A percentile compares a stretch with the other conserved stretches of the same genome.
Conservation (phyloP, 2,797 vertebrate genomes). For the Enteromius radiatus region DNA sequence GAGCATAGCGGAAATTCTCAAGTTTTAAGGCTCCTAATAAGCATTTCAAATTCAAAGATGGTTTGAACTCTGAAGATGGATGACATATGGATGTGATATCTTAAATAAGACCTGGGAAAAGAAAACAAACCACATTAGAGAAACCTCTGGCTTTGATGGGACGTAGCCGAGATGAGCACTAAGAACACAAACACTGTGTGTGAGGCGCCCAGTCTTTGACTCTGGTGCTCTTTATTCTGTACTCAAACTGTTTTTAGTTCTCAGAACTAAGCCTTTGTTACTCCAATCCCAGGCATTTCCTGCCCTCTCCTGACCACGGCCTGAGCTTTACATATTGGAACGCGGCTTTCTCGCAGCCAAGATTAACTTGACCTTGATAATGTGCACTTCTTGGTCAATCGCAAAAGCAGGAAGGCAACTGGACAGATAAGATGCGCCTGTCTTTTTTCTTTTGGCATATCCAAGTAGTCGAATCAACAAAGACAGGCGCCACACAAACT, state of each 20-base stretch:
- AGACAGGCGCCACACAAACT: neutral
- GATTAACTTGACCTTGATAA: constrained; percentile 51
- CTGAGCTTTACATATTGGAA: constrained; percentile 50
- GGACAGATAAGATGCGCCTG: constrained; percentile 28
- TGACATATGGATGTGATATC: constrained; percentile 14
- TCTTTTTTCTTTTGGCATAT: constrained; percentile 12
- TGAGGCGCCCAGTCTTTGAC: constrained; percentile 67
- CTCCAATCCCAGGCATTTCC: constrained; percentile 75
- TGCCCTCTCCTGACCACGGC: constrained; percentile 54
- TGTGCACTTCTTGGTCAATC: neutral
- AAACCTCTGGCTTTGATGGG: constrained; percentile 17
- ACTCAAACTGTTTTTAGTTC: constrained; percentile 50
- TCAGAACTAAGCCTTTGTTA: constrained; percentile 66
- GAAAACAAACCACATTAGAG: constrained; percentile 29
- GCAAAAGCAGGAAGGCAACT: constrained; percentile 19
- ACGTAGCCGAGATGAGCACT: constrained; percentile 28
- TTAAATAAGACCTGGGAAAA: constrained; percentile 12
- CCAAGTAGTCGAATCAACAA: neutral
- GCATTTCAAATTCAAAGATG: neutral
- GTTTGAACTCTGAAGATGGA: constrained; percentile 10
- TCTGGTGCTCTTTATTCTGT: constrained; percentile 60
- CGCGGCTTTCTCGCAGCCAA: constrained; percentile 57
- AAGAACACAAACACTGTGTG: constrained; percentile 40
- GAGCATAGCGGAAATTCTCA: neutral
- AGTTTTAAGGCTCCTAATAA: neutral